Evolutionary conservation across 2,113 vertebrate genomes (phyloP), one percentile per base, ranked within the genome.

Genomic region (Psettodes erumei): DNA sequence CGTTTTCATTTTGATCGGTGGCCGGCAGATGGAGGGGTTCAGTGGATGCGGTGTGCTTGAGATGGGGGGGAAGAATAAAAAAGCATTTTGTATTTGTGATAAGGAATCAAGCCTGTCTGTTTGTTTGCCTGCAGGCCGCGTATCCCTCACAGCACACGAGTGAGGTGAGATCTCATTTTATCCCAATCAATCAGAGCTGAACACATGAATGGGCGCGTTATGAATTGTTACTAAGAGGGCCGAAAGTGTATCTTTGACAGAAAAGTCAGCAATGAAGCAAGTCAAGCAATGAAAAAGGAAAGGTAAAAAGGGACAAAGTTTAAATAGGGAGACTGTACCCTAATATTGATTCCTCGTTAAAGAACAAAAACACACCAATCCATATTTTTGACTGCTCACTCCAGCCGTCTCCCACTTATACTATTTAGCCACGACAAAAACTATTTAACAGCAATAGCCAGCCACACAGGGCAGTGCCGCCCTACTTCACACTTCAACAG

Each of bases 1-100:
- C 54, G 21, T 77, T 84, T 88, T 84, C 19, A 71, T 77, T 65
- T 76, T 78, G 65, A 83, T 83, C 68, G 83, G 68, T 61, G 61
- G 3, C 40, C 4, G 23, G 67, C 67, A 81, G 75, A 84, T 79
- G 43, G 37, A 43, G 48, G 56, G 68, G 28, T 62, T 79, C 63
- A 61, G 28, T 71, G 30, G 33, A 42, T 61, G 64, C 47, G 35
- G 56, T 38, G 43, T 15, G 27, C 35, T 42, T 2, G 30, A 42
- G 42, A 19, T 33, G 16, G 28, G 43, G 47, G 18, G 55, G 13
- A 15, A 21, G 48, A 48, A 21, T 32, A 23, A 48, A 63, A 33
- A 25, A 38, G 60, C 71, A 37, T 66, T 23, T 47, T 76, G 66
- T 79, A 27, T 79, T 78, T 74, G 30, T 63, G 71, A 66, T 58